Evolutionary conservation across 2,113 vertebrate species (phyloP).

Genomic region (Archilochus colubris): DNA sequence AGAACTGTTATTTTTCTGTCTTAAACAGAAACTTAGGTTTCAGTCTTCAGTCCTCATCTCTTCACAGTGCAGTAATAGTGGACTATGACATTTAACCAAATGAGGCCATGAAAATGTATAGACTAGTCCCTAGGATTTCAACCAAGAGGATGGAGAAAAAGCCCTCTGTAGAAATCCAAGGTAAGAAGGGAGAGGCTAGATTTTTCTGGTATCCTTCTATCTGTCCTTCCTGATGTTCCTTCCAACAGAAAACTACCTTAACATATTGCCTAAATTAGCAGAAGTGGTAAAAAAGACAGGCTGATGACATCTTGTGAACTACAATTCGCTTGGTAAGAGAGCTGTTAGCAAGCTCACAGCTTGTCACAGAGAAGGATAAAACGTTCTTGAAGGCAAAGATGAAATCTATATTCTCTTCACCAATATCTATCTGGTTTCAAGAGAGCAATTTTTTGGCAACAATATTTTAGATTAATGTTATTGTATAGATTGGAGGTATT

Average conservation of each 20-base stretch:
- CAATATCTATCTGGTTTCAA: slow-evolving; percentile 56
- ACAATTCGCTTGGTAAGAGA: slow-evolving; percentile 72
- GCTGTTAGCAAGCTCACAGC: slow-evolving; percentile 72
- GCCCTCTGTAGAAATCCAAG: background rate
- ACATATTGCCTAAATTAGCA: slow-evolving; percentile 74
- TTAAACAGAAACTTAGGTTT: background rate
- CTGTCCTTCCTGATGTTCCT: slow-evolving; percentile 67
- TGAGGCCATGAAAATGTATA: background rate
- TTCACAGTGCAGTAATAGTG: background rate
- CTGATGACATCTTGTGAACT: slow-evolving; percentile 73
- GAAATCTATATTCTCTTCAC: slow-evolving; percentile 54
- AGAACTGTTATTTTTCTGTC: slow-evolving; percentile 35
- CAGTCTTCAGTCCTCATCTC: background rate
- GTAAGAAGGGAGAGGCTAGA: background rate
- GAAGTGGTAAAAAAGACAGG: slow-evolving; percentile 70
- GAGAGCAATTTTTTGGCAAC: slow-evolving; percentile 12
- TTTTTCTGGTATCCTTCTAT: slow-evolving; percentile 41
- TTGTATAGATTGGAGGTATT: background rate
- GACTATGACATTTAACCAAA: slow-evolving; percentile 4
- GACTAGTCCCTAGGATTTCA: background rate
- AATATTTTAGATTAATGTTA: background rate
- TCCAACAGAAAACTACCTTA: slow-evolving; percentile 70
- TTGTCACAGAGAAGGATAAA: slow-evolving; percentile 68
- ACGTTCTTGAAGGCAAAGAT: slow-evolving; percentile 65
- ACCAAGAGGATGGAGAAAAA: background rate